phyloP scores from a whole-genome alignment of 1,140 invertebrate genomes.

The Lucilia sericata region DNA sequence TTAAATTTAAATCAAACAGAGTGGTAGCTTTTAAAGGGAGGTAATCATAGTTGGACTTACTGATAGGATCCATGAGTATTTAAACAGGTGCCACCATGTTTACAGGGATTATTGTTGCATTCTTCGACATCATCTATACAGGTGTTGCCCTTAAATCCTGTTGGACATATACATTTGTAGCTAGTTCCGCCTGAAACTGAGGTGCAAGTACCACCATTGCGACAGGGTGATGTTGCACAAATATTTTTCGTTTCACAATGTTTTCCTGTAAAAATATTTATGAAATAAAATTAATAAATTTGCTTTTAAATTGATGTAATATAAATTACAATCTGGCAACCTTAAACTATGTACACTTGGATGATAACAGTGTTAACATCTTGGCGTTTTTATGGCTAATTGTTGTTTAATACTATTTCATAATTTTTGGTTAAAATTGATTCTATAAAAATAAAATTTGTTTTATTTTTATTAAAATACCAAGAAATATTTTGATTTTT shows the following conservation, averaged over 20 bases:
- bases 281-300: neutral
- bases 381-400: too few species aligned
- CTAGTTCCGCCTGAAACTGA: slow-evolving; percentile 75
- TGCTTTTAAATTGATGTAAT: too few species aligned
- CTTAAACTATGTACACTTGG: too few species aligned
- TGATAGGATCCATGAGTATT: slow-evolving; percentile 93
- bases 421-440: too few species aligned
- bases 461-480: too few species aligned
- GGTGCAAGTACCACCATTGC: slow-evolving; percentile 86
- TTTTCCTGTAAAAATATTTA: slow-evolving; percentile 72
- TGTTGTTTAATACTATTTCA: too few species aligned
- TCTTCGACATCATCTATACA: slow-evolving; percentile 93
- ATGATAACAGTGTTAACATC: too few species aligned
- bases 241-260: slow-evolving; percentile 90
- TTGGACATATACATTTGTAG: slow-evolving; percentile 86
- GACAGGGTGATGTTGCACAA: slow-evolving; percentile 88
- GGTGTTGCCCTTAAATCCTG: slow-evolving; percentile 86
- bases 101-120: slow-evolving; percentile 82
- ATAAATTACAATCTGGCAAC: too few species aligned
- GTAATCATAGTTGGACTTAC: slow-evolving; percentile 72
- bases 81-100: slow-evolving; percentile 81
- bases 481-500: too few species aligned
- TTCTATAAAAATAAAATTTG: too few species aligned
- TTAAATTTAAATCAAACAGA: neutral
- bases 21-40: neutral